Evolutionary conservation across 2,797 vertebrate genomes (phyloP).

Genomic region (Halcyon smyrnensis): DNA sequence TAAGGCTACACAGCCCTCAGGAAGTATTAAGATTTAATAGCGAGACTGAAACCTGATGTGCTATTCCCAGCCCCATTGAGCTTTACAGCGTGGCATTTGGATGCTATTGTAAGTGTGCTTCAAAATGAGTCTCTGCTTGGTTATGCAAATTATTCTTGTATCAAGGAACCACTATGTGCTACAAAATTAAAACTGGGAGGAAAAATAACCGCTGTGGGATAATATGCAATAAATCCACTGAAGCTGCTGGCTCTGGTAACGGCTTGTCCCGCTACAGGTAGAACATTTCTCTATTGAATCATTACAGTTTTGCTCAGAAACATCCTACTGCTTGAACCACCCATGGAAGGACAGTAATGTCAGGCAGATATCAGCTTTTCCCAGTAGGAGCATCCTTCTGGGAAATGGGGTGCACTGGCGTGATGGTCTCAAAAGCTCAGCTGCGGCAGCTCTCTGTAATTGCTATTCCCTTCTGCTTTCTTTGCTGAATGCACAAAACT

Average conservation of each 20-base stretch:
- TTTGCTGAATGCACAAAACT: constrained; percentile 52
- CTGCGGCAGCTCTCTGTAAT: constrained; percentile 59
- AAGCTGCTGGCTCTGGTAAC: constrained; percentile 20
- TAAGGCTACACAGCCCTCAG: neutral
- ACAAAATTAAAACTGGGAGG: constrained; percentile 41
- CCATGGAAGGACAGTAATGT: neutral
- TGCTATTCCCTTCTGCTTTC: constrained; percentile 69
- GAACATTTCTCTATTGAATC: constrained; percentile 28
- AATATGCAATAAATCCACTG: neutral
- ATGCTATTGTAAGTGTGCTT: constrained; percentile 24
- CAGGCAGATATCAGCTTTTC: constrained; percentile 50
- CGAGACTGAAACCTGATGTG: neutral
- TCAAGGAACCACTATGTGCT: neutral
- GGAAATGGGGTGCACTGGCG: constrained; percentile 20
- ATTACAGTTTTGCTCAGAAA: constrained; percentile 39
- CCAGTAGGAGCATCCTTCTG: constrained; percentile 37
- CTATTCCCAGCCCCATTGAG: neutral
- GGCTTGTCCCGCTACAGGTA: constrained; percentile 13
- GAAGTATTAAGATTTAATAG: constrained; percentile 44
- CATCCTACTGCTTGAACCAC: neutral
- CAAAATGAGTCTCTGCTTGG: constrained; percentile 23
- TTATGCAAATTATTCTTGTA: constrained; percentile 48
- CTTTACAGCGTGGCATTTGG: neutral
- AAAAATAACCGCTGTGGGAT: constrained; percentile 6
- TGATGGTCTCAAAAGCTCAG: constrained; percentile 61